A percentile compares a stretch with the other conserved stretches of the same genome.
These are phyloP conservation scores for Frankliniella intonsa DNA, from an alignment of 2,888 invertebrate species.

Conservation along the genomic window DNA sequence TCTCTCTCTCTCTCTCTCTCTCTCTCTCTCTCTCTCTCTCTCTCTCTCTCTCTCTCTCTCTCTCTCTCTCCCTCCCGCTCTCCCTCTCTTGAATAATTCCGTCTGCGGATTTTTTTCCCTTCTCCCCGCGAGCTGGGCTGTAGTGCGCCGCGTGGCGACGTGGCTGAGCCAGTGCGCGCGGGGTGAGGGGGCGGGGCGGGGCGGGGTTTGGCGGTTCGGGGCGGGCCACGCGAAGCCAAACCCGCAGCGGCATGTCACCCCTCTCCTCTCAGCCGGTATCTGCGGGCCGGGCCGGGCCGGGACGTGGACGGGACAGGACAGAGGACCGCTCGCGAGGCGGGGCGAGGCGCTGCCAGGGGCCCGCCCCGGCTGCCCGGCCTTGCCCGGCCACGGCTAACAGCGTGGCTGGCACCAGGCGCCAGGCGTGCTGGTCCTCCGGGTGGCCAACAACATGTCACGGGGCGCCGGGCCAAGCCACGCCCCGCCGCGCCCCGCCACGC, in stretches of 20 bases:
- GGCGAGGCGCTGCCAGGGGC: neutral
- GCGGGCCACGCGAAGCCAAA: neutral
- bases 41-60: neutral
- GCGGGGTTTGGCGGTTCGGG: neutral
- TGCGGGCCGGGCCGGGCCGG: neutral
- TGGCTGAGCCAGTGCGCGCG: neutral
- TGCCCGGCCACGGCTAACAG: neutral
- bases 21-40: slow-evolving; percentile 5
- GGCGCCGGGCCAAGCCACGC: neutral
- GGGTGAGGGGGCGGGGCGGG: neutral
- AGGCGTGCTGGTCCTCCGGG: neutral
- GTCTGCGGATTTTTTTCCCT: no score
- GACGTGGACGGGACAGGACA: no score
- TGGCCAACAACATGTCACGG: no score
- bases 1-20: slow-evolving; percentile 18
- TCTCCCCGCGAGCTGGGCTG: no score
- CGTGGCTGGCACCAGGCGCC: neutral
- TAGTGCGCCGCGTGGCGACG: neutral
- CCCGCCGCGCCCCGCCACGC: neutral
- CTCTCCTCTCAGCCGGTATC: no score
- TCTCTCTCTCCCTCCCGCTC: no score
- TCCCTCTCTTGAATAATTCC: no score
- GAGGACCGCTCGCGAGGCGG: neutral
- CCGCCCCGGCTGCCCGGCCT: neutral
- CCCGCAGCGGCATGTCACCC: no score